Conservation (phyloP, 2,113 vertebrate genomes). For the Corythaixoides concolor region DNA sequence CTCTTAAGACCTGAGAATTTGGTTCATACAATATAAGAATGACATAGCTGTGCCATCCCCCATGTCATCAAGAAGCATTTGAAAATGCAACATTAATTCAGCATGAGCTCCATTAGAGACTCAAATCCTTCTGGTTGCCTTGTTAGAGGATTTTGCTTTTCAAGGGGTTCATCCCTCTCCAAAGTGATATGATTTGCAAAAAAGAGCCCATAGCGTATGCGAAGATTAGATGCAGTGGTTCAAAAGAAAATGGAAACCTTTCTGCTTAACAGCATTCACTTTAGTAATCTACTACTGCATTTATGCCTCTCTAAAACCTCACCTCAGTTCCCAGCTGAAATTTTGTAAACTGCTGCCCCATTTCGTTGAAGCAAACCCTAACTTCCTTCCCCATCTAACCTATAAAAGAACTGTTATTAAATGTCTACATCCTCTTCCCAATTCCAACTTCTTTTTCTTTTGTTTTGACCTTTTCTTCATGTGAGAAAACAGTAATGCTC, state of each 20-base stretch:
- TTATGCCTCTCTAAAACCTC: neutral
- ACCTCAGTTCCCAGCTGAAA: neutral
- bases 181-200: neutral
- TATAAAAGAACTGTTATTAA: neutral
- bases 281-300: neutral
- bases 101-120: neutral
- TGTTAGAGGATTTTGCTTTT: slow-evolving; percentile 22
- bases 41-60: neutral
- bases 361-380: neutral
- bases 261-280: neutral
- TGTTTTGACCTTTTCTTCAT: neutral
- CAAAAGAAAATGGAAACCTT: slow-evolving; percentile 10
- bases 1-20: slow-evolving; percentile 29
- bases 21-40: neutral
- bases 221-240: neutral
- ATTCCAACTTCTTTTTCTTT: neutral
- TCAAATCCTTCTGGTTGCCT: neutral
- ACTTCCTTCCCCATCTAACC: neutral
- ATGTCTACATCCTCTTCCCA: neutral
- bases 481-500: neutral
- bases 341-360: neutral
- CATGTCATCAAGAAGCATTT: slow-evolving; percentile 18
- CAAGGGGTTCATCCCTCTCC: neutral
- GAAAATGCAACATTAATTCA: slow-evolving; percentile 46
- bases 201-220: neutral